Percentiles rank a stretch among this genome's conserved stretches.
phyloP scores from a whole-genome alignment of 2,888 invertebrate species.

The Onthophagus sagittarius region DNA sequence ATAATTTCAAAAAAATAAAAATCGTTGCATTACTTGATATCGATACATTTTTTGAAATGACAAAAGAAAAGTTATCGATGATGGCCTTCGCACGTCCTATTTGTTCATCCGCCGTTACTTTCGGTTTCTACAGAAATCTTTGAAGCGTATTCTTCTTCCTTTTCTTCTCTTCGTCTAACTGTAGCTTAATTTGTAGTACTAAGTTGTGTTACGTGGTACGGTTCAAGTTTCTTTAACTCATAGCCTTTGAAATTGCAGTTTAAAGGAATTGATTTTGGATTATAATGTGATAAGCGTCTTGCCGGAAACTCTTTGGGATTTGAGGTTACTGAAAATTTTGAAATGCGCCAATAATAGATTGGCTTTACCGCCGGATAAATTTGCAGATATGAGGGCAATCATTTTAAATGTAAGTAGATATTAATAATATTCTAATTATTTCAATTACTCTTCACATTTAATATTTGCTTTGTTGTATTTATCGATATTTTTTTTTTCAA shows the following conservation, averaged over 20 bases:
- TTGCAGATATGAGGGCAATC: constrained; percentile 57
- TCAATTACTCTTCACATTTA: no score
- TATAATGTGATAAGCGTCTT: constrained; percentile 67
- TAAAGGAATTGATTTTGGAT: constrained; percentile 68
- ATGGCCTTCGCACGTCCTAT: constrained; percentile 44
- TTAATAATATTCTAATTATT: neutral
- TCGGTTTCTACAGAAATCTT: constrained; percentile 22
- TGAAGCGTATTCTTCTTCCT: neutral
- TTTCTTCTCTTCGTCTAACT: neutral
- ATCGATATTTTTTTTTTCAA: no score
- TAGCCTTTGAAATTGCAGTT: constrained; percentile 49
- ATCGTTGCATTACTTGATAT: neutral
- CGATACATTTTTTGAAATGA: neutral
- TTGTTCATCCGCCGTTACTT: constrained; percentile 44
- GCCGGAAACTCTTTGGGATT: constrained; percentile 56
- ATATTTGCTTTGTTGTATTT: no score
- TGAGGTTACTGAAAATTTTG: constrained; percentile 59
- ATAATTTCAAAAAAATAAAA: neutral
- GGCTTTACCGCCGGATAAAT: constrained; percentile 49
- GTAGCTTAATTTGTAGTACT: neutral
- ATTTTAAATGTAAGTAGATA: constrained; percentile 50
- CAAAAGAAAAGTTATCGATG: neutral
- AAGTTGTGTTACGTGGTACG: no score
- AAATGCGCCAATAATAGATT: constrained; percentile 58
- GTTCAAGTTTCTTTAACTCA: constrained; percentile 9